phyloP scores from a whole-genome alignment of 2,888 invertebrate species.

The Carterocephalus palaemon region DNA sequence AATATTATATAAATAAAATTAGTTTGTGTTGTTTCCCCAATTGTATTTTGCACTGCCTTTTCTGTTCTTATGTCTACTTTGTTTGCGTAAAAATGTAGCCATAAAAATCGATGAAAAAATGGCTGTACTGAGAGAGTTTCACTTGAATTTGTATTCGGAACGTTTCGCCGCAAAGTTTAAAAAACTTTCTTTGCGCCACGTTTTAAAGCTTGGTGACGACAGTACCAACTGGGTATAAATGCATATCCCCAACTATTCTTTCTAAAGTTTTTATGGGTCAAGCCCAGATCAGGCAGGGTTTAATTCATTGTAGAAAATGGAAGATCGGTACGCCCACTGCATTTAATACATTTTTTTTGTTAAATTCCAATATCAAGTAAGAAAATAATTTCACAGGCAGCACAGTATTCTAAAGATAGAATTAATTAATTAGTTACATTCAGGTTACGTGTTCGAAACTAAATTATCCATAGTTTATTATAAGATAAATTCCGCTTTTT shows the following conservation, averaged over 20 bases:
- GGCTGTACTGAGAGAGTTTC: conserved; percentile 43
- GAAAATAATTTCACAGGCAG: background rate
- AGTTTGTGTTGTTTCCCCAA: too few relatives aligned
- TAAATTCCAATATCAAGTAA: conserved; percentile 2
- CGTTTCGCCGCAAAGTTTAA: conserved; percentile 55
- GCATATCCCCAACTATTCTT: conserved; percentile 60
- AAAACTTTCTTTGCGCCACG: conserved; percentile 61
- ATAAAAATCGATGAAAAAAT: too few relatives aligned
- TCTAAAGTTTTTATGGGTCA: conserved; percentile 72
- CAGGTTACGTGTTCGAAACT: too few relatives aligned
- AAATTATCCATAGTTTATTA: too few relatives aligned
- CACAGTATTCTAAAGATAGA: too few relatives aligned
- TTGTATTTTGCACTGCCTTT: too few relatives aligned
- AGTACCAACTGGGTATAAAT: conserved; percentile 67
- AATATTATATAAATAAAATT: too few relatives aligned
- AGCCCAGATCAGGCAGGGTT: conserved; percentile 66
- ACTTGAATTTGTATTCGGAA: conserved; percentile 63
- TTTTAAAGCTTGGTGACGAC: conserved; percentile 61
- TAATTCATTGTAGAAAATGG: conserved; percentile 42
- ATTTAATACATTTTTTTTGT: conserved; percentile 26
- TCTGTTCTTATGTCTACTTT: too few relatives aligned
- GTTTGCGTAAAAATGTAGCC: too few relatives aligned
- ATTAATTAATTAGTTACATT: too few relatives aligned
- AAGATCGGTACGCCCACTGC: conserved; percentile 41
- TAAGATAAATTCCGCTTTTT: too few relatives aligned